These are phyloP conservation scores for Betta splendens DNA, from an alignment of 2,797 vertebrate species.

Conservation along the genomic window DNA sequence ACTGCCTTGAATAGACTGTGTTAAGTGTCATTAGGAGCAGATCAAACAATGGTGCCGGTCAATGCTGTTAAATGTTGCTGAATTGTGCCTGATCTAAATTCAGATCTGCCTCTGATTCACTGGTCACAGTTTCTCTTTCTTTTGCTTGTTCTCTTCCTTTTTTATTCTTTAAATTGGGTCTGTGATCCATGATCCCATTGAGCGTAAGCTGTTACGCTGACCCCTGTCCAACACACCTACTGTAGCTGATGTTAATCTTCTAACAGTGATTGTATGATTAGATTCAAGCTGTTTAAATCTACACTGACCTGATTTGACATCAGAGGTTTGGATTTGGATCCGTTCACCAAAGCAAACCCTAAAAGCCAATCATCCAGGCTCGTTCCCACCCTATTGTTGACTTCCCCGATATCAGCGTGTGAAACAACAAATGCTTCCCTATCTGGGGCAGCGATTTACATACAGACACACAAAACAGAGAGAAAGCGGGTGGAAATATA, in stretches of 20 bases:
- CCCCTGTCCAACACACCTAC: too few relatives aligned
- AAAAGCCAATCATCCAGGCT: conserved; percentile 1
- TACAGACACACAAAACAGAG: conserved; percentile 29
- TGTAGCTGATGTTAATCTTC: too few relatives aligned
- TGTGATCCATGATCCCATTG: not conserved
- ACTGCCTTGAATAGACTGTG: conserved; percentile 72
- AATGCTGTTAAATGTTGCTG: conserved; percentile 60
- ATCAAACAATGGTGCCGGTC: conserved; percentile 73
- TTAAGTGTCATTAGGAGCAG: conserved; percentile 79
- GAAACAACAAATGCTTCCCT: conserved; percentile 29
- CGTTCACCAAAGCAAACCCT: conserved; percentile 19
- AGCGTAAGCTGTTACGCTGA: too few relatives aligned
- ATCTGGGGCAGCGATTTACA: conserved; percentile 63
- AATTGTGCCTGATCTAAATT: conserved; percentile 41
- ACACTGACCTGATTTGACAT: not conserved
- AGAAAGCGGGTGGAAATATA: not conserved
- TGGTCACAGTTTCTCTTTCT: not conserved
- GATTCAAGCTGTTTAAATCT: conserved; percentile 6
- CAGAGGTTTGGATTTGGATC: not conserved
- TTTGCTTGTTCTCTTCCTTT: not conserved
- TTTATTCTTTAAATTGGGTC: too few relatives aligned
- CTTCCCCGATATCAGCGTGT: conserved; percentile 16
- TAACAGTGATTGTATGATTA: not conserved
- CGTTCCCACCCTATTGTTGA: conserved; percentile 11
- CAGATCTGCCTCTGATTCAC: conserved; percentile 15